Conservation (phyloP, 2,113 vertebrate genomes). For the Cichladusa arquata region DNA sequence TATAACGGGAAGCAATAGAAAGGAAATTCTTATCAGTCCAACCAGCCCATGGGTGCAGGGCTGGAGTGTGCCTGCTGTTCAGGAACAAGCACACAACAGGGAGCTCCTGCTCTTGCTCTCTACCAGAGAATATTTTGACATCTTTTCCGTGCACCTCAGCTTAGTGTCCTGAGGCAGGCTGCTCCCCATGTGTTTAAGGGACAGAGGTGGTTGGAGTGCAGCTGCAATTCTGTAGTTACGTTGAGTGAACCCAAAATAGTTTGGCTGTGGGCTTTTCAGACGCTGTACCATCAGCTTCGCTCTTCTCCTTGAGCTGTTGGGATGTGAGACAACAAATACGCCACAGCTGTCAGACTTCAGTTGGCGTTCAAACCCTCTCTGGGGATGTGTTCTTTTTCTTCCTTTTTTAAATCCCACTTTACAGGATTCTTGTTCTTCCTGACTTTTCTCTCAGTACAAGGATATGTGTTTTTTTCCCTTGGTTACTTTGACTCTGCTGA, state of each 20-base stretch:
- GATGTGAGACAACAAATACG: background rate
- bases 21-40: background rate
- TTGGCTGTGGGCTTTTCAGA: rapidly evolving
- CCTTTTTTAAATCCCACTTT: background rate
- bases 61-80: background rate
- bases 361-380: background rate
- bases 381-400: background rate
- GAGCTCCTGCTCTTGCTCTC: background rate
- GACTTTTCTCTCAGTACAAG: background rate
- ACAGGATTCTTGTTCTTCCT: background rate
- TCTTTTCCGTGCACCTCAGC: background rate
- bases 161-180: background rate
- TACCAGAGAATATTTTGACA: background rate
- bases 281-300: background rate
- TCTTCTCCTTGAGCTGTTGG: background rate
- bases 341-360: background rate
- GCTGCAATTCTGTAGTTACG: background rate
- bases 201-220: background rate
- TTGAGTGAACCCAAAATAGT: background rate
- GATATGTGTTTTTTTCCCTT: background rate
- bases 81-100: background rate
- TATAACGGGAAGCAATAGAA: background rate
- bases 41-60: background rate
- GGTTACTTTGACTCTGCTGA: slow-evolving; percentile 51
- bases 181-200: background rate